A percentile compares a stretch with the other conserved stretches of the same genome.
These are phyloP conservation scores for Ptychobarbus kaznakovi DNA, from an alignment of 2,797 vertebrate species.

Conservation along the genomic window DNA sequence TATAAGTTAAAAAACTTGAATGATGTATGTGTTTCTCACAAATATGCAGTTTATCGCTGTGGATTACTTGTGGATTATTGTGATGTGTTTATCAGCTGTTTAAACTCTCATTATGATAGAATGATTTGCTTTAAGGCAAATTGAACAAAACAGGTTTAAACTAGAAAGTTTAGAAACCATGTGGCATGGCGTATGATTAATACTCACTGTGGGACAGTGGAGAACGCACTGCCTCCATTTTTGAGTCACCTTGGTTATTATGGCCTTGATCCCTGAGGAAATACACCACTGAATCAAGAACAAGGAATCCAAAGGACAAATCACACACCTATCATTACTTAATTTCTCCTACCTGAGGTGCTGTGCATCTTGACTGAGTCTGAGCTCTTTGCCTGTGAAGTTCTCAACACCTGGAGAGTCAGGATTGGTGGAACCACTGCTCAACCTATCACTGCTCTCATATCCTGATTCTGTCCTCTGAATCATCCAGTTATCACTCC, in stretches of 20 bases:
- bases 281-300: slow-evolving; percentile 38
- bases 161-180: neutral
- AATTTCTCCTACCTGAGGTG: slow-evolving; percentile 79
- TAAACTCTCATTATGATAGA: neutral
- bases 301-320: neutral
- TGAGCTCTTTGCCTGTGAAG: slow-evolving; percentile 73
- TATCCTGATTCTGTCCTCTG: slow-evolving; percentile 95
- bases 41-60: neutral
- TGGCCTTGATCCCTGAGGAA: slow-evolving; percentile 71
- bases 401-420: slow-evolving; percentile 88
- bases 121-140: neutral
- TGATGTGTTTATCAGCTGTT: neutral
- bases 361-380: slow-evolving; percentile 72
- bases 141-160: neutral
- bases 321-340: slow-evolving; percentile 51
- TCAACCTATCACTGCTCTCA: slow-evolving; percentile 93
- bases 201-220: slow-evolving; percentile 76
- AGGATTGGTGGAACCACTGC: slow-evolving; percentile 89
- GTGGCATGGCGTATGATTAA: neutral
- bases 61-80: neutral
- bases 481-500: slow-evolving; percentile 87
- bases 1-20: no score
- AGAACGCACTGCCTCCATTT: slow-evolving; percentile 67
- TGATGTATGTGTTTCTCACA: no score
- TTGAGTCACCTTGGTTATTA: slow-evolving; percentile 71